Base-by-base conservation (phyloP, 2,888 invertebrate genomes). In the Acronicta alni region DNA sequence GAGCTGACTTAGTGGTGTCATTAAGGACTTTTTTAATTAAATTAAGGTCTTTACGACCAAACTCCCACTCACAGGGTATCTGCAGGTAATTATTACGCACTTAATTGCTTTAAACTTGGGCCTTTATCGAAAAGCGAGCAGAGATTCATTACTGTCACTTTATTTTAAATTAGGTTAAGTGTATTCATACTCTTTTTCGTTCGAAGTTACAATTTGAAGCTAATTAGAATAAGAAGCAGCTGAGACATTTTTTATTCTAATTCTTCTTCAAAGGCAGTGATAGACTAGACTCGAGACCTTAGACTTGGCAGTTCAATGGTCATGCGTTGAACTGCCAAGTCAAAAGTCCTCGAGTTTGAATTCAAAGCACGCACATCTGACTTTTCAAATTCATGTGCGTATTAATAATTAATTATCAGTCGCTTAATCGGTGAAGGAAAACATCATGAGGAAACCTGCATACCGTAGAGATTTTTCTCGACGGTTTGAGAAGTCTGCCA, bases 11-110 rank as follows among this genome's bases (percentile, higher is more conserved):
- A 67, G 61, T 71, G 52, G 46, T 56, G 41, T 60, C 61, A 57
- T 76, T 67, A 65, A 58, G 48, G 51, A 46, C 46, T 45, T 75
- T 82, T 77, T 68, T 71, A 69, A 79, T 75, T 76, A 78, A 81
- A 75, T 55, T 53, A 53, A 63, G 51, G 62, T 49, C 61, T 51
- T 58, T 63, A 69, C 48, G 48, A 68, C 18, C 23, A 51, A 65
- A 67, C 58, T 74, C 55, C 37, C 57, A 64, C 58, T 59, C 16
- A 35, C 6, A 18, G 44, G 48, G 39, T 57, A 69, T 68, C 60
- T 67, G 32, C 55, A 70, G 63, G 71, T 66, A 61, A 71, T 69
- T 63, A 67, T 74, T 61, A 67, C 54, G 44, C 41, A 60, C 55
- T 62, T 51, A 57, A 73, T 65, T 46, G 26, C 51, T 42, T 57